Evolutionary conservation across 1,140 invertebrate species (phyloP).

Genomic region (Pseudomyrmex cubaensis): DNA sequence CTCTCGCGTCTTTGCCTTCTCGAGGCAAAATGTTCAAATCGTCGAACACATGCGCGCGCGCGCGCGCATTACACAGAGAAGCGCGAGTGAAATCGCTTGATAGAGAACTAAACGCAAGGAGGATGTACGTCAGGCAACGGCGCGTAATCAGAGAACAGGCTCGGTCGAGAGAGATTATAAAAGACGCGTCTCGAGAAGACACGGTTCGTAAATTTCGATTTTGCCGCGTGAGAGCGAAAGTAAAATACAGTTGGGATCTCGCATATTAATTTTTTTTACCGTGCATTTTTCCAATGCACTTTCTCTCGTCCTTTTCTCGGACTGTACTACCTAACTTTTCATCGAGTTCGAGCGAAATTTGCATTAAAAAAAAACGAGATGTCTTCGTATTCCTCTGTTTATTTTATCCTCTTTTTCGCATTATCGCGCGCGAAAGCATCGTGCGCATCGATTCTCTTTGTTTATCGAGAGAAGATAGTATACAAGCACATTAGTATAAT

Average conservation of each 20-base stretch:
- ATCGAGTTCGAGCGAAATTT: not conserved
- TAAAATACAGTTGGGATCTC: not conserved
- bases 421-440: no score
- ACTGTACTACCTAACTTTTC: not conserved
- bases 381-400: not conserved
- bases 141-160: constrained; percentile 24
- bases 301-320: not conserved
- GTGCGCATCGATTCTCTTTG: not conserved
- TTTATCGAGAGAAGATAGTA: constrained; percentile 1
- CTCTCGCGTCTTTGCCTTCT: not conserved
- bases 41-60: not conserved
- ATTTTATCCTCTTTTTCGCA: not conserved
- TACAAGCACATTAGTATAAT: constrained; percentile 20
- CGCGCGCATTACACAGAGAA: not conserved
- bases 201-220: constrained; percentile 27
- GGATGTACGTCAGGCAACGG: constrained; percentile 23
- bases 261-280: not conserved
- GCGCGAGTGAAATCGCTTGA: constrained; percentile 2
- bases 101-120: constrained; percentile 32
- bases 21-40: constrained; percentile 27
- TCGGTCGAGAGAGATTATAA: not conserved
- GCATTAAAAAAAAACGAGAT: not conserved
- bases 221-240: constrained; percentile 19
- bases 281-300: not conserved
- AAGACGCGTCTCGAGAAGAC: constrained; percentile 3